Conservation (phyloP, 2,797 vertebrate genomes). For the Gastrophryne carolinensis region DNA sequence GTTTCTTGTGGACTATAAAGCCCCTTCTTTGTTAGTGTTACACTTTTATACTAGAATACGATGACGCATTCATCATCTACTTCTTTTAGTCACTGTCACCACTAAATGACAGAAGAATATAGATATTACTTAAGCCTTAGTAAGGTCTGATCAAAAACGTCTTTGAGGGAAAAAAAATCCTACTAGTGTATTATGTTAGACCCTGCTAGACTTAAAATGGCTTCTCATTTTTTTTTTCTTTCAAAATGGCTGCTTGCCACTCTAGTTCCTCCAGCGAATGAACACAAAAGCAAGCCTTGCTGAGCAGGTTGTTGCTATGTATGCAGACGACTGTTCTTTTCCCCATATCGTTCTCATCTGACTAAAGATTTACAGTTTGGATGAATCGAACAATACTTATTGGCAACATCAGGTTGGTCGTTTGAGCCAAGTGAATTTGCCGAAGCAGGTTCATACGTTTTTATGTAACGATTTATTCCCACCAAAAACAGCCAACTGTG, state of each 20-base stretch:
- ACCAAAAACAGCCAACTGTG: background rate
- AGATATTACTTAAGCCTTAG: background rate
- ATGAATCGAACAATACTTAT: constrained; percentile 3
- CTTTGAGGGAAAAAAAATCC: too few relatives aligned
- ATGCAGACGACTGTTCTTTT: background rate
- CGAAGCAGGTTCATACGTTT: background rate
- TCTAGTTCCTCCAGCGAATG: background rate
- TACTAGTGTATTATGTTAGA: too few relatives aligned
- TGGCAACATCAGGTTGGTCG: background rate
- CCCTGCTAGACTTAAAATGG: constrained; percentile 45
- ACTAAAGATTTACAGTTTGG: background rate
- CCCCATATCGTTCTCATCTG: constrained; percentile 1
- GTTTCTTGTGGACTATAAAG: background rate
- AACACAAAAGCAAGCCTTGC: background rate
- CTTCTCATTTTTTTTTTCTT: constrained; percentile 24
- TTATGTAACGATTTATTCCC: background rate
- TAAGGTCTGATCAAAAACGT: background rate
- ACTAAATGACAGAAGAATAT: background rate
- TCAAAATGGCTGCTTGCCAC: constrained; percentile 42
- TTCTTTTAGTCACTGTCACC: background rate
- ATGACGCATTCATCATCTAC: background rate
- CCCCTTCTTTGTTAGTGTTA: background rate
- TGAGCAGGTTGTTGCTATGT: background rate
- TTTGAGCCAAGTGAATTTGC: constrained; percentile 1
- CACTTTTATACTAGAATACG: background rate